These are phyloP conservation scores for Pseudopodoces humilis DNA, from an alignment of 2,113 vertebrate species.

Conservation along the genomic window DNA sequence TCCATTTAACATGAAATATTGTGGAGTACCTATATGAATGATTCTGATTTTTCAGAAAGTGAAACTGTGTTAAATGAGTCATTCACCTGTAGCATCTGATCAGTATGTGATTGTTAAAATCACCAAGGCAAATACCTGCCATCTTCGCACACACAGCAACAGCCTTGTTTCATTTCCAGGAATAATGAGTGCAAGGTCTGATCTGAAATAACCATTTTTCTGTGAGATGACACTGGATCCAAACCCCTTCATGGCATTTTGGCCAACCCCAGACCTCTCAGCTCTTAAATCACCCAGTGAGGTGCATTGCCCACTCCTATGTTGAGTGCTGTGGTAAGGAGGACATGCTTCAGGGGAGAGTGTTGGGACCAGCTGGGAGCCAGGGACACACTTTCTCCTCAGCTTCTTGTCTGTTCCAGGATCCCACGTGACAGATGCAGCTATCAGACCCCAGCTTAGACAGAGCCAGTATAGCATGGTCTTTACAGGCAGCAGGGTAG, in stretches of 20 bases:
- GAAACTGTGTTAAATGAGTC: neutral
- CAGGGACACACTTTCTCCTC: neutral
- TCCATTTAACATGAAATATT: slow-evolving; percentile 14
- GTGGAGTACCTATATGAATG: neutral
- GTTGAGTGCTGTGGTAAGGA: neutral
- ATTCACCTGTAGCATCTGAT: neutral
- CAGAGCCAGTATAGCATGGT: neutral
- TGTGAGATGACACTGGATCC: neutral
- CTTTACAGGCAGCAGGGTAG: neutral
- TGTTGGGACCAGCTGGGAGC: neutral
- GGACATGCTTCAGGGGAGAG: neutral
- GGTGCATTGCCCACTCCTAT: neutral
- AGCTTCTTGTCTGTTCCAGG: neutral
- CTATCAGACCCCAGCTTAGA: neutral
- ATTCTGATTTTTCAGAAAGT: neutral
- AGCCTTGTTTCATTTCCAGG: neutral
- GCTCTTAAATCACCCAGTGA: neutral
- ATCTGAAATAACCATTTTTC: neutral
- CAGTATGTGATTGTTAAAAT: neutral
- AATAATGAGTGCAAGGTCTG: neutral
- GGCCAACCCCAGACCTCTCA: neutral
- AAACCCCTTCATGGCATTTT: neutral
- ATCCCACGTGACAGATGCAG: neutral
- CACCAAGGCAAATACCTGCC: neutral
- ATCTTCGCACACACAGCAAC: neutral